Evolutionary conservation across 1,140 invertebrate species (phyloP), one percentile per base, ranked within the genome.

Genomic region (Pachyrhynchus sulphureomaculatus): DNA sequence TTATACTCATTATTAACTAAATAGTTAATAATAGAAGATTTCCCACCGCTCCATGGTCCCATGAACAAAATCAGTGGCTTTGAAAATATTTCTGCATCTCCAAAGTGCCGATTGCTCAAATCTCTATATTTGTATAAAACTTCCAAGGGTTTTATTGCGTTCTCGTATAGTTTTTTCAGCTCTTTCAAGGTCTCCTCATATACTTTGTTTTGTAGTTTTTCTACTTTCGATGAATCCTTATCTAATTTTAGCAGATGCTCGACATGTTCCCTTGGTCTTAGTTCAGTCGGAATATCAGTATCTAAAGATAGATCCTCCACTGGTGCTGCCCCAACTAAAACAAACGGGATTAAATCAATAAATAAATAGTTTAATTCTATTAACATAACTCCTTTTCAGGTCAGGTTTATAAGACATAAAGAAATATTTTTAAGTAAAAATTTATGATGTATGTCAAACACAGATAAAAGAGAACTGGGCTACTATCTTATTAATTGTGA

Each of bases 11-110:
- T 88, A 57, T 93, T 89, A 12, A 94, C 82, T 44, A 97, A 80
- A 79, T 96, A 97, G 78, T 97, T 97, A 47, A 96, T 87, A 62
- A 96, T 93, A 8, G 91, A 90, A 2, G 93, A 95, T 80, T 97
- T 97, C 66, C 95, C 95, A 63, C 93, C 92, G 70, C 92, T 95
- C 92, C 93, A 96, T 18, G 94, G 93, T 32, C 95, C 94, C 88
- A 96, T 91, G 70, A 97, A 94, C 0, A 97, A 78, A 37, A 96
- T 84, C 71, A 96, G 78, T 6, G 95, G 94, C 75, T 96, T 96
- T 0, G 92, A 94, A 77, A 95, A 95, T 74, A 96, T 95, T 83
- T 96, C 93, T 5, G 92, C 89, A 81, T 96, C 93, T 77, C 91
- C 90, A 72, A 93, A 93, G 78, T 94, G 91, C 63, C 93, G 83